Evolutionary conservation across 1,140 invertebrate species (phyloP).

Genomic region (Caenorhabditis inopinata): DNA sequence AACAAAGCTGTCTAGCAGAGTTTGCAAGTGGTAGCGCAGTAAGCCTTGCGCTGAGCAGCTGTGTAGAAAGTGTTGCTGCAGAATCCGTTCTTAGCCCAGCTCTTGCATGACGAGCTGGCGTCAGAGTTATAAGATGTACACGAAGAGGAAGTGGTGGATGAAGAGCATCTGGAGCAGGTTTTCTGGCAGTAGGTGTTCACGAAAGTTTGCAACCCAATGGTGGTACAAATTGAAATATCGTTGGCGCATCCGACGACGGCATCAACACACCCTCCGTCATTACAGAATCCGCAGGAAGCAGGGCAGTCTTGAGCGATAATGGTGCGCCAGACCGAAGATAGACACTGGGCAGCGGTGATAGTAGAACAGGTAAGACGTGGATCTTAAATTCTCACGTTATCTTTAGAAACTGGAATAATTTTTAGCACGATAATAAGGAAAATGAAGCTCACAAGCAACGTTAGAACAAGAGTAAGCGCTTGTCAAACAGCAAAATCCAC

Average conservation of each 20-base stretch:
- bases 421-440: too few species aligned
- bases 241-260: background rate
- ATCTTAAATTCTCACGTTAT: background rate
- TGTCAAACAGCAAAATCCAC: conserved; percentile 21
- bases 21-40: conserved; percentile 5
- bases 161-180: background rate
- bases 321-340: background rate
- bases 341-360: conserved; percentile 12
- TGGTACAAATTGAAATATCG: conserved; percentile 6
- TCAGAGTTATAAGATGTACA: background rate
- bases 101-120: background rate
- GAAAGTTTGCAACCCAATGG: conserved; percentile 13
- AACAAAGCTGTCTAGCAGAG: background rate
- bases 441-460: background rate
- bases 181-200: conserved; percentile 25
- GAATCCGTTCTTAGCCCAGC: conserved; percentile 20
- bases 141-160: background rate
- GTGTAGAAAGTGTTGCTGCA: conserved; percentile 32
- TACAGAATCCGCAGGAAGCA: conserved; percentile 31
- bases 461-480: conserved; percentile 4
- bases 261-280: conserved; percentile 30
- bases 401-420: too few species aligned
- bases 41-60: background rate
- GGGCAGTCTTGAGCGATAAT: conserved; percentile 38
- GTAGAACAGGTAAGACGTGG: conserved; percentile 4